phyloP scores from a whole-genome alignment of 1,140 invertebrate species.

The Musca vetustissima region DNA sequence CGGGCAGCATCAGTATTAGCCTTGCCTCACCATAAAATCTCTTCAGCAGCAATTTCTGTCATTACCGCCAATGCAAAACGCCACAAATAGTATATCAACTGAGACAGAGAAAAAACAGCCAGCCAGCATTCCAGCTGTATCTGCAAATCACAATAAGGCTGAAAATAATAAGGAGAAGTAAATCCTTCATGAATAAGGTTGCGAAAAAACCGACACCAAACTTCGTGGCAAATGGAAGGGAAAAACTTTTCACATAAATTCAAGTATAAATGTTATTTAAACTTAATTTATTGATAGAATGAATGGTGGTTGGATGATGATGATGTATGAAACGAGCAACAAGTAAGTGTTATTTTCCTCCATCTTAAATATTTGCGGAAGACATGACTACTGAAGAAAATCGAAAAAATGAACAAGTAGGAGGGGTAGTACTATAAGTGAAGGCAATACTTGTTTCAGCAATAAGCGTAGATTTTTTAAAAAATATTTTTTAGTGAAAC shows the following conservation, averaged over 20 bases:
- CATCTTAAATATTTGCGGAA: no score
- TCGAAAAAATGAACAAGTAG: not conserved
- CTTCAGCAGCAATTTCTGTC: not conserved
- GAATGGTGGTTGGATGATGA: constrained; percentile 20
- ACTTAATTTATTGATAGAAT: constrained; percentile 19
- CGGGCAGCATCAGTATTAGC: no score
- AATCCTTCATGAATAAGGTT: not conserved
- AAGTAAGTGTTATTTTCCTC: not conserved
- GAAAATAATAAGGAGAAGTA: not conserved
- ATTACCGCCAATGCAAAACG: not conserved
- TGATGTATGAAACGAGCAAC: constrained; percentile 17
- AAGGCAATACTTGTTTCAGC: no score
- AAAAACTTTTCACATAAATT: constrained; percentile 21
- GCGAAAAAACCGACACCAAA: no score
- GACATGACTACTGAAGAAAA: not conserved
- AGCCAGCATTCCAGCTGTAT: constrained; percentile 1
- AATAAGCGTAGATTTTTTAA: no score
- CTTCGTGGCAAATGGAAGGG: no score
- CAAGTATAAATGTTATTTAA: constrained; percentile 21
- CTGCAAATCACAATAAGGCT: not conserved
- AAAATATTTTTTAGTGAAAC: no score
- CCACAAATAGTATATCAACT: no score
- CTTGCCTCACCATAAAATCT: no score
- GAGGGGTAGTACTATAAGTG: no score
- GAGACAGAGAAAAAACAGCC: not conserved